Conservation (phyloP, 2,113 vertebrate species). For the Thinocorus orbignyianus region DNA sequence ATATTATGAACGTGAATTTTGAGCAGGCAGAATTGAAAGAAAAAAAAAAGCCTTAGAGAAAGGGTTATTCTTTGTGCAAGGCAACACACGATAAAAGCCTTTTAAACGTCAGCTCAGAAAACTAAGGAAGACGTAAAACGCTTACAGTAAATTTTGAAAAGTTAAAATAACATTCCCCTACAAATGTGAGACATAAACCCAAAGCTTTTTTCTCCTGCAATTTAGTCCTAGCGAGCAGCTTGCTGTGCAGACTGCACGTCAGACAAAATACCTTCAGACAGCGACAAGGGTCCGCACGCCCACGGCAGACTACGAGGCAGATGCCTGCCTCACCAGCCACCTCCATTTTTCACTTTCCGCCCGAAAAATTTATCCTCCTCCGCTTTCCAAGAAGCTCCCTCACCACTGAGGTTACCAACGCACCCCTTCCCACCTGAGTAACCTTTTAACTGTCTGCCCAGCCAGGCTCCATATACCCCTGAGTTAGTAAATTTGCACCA, state of each 20-base stretch:
- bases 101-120: neutral
- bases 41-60: neutral
- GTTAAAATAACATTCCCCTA: neutral
- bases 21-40: neutral
- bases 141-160: neutral
- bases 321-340: neutral
- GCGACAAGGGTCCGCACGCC: neutral
- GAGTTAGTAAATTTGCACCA: neutral
- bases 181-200: accelerated
- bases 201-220: neutral
- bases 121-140: neutral
- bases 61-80: neutral
- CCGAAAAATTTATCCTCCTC: neutral
- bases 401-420: accelerated
- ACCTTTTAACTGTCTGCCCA: neutral
- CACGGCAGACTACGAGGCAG: neutral
- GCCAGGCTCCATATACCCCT: neutral
- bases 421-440: neutral
- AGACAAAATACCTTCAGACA: neutral
- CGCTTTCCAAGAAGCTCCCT: neutral
- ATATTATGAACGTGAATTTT: neutral
- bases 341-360: neutral
- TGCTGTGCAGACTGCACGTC: neutral
- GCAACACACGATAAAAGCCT: neutral
- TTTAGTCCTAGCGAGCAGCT: neutral